Conservation (phyloP, 2,797 vertebrate genomes). For the Taeniopygia guttata region DNA sequence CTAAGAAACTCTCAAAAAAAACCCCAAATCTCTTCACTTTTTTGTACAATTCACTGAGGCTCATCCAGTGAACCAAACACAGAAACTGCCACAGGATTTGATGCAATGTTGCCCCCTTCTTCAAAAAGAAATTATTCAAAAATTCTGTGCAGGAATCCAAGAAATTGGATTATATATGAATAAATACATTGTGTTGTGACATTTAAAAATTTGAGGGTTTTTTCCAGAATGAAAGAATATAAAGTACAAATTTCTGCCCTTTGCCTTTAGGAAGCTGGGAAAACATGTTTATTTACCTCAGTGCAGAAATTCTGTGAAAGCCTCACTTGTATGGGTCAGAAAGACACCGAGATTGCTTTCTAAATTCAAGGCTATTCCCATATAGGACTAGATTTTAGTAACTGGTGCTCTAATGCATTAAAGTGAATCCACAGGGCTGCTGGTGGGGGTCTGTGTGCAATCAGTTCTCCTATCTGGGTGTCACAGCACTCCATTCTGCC, state of each 20-base stretch:
- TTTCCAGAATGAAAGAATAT: not conserved
- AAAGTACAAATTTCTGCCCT: slow-evolving; percentile 30
- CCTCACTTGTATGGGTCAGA: slow-evolving; percentile 18
- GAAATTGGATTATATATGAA: not conserved
- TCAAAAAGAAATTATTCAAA: not conserved
- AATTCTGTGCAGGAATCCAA: not conserved
- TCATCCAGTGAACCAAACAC: not conserved
- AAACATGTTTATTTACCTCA: not conserved
- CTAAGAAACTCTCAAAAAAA: not conserved
- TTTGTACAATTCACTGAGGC: not conserved
- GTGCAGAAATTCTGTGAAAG: not conserved
- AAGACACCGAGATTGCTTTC: not conserved
- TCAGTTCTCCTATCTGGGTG: not conserved
- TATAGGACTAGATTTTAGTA: not conserved
- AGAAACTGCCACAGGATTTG: not conserved
- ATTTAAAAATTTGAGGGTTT: not conserved
- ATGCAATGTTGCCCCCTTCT: not conserved
- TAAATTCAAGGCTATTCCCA: not conserved
- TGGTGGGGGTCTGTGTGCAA: not conserved
- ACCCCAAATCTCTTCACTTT: not conserved
- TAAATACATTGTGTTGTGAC: not conserved
- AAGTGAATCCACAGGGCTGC: not conserved
- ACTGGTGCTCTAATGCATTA: not conserved
- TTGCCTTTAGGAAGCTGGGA: slow-evolving; percentile 5
- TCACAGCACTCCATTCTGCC: not conserved